Evolutionary conservation across 2,797 vertebrate species (phyloP), one percentile per base, ranked within the genome.

Genomic region (Poeciliopsis turneri): DNA sequence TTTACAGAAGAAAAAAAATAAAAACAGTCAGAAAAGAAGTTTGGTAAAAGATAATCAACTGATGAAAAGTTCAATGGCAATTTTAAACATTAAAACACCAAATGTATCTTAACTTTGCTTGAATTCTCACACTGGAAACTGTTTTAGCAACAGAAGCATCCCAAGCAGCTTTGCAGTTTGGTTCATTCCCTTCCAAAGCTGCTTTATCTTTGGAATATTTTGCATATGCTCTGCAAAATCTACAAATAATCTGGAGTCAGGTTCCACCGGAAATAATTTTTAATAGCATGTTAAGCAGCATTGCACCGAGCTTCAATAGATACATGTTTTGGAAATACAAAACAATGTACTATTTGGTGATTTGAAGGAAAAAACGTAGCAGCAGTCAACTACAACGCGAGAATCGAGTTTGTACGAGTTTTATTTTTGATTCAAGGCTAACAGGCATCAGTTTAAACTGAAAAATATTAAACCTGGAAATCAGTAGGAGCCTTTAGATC

Each of bases 341-440:
- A 51, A 23, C 7, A 8, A 51, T 8, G 0, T 23, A 23, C 18
- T 23, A 23, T 23, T 23, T 51, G 49, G 7, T 51, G 2, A 51
- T 51, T 51, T 18, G 20, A 18, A 49, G 16, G 6, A 49, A 49
- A 20, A 49, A 49, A 43, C 9, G 1, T 25, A 55, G 25, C 51
- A 53, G 51, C 7, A 25, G 51, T 25, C 8, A 9, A 53, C 51
- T 25, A 53, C 9, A 36, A 0, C 0, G 0, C 3, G 13, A 12
- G 23, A 61, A 30, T 12, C 41, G 5, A 6, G 20, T 25, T 5
- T 39, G 28, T 5, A 33, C 8, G 41, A 15, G 49, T 23, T 23
- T 28, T 51, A 36, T 64, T 66, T 39, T 18, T 66, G 33, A 20
- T 39, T 39, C 16, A 36, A 16, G 25, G 5, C 39, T 13, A 1